These are phyloP conservation scores for Smutsia gigantea DNA, from an alignment of 2,797 vertebrate genomes.

Conservation along the genomic window DNA sequence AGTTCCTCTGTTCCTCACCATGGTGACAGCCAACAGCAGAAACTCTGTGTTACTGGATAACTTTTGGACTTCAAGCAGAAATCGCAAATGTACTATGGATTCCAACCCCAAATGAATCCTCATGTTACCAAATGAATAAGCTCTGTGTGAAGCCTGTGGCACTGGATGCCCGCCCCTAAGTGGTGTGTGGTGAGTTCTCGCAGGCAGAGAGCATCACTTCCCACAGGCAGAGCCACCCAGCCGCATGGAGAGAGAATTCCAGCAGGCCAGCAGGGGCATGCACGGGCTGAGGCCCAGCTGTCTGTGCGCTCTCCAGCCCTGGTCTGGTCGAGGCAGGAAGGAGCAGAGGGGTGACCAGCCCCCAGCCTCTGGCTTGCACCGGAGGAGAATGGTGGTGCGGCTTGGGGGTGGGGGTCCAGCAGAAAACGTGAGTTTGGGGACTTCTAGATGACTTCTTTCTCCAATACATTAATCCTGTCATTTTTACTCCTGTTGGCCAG, in stretches of 20 bases:
- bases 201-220: not conserved
- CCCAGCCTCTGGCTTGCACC: not conserved
- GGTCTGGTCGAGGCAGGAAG: not conserved
- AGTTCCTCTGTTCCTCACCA: not conserved
- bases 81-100: not conserved
- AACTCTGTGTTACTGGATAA: conserved; percentile 43
- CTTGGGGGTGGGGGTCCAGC: not conserved
- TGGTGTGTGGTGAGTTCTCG: not conserved
- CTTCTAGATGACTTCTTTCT: not conserved
- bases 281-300: not conserved
- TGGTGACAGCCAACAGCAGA: conserved; percentile 71
- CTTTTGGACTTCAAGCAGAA: conserved; percentile 51
- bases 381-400: not conserved
- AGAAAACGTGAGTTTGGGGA: not conserved
- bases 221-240: not conserved
- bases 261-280: not conserved
- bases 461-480: not conserved
- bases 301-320: fast-evolving
- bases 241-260: not conserved
- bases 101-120: not conserved
- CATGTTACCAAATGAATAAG: conserved; percentile 14
- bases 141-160: not conserved
- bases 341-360: too few species aligned
- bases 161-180: not conserved
- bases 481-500: not conserved